These are phyloP conservation scores for Bombycilla garrulus DNA, from an alignment of 2,113 vertebrate genomes.

Conservation along the genomic window DNA sequence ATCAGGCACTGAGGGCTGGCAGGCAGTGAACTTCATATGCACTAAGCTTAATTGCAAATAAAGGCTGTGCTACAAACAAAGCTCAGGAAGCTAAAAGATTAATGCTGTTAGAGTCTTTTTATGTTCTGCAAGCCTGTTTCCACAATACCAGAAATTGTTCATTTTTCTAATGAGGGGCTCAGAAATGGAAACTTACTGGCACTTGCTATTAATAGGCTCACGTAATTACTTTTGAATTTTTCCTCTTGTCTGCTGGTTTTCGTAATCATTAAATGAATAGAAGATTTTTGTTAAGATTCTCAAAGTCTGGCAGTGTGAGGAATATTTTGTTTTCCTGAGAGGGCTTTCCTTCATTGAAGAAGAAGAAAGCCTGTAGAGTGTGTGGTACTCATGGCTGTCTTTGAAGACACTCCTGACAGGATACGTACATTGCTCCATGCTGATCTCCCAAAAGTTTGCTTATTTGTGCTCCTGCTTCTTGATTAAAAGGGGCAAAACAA, in stretches of 20 bases:
- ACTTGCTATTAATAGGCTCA: neutral
- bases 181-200: neutral
- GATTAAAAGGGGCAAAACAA: neutral
- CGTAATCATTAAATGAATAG: neutral
- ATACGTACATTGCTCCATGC: neutral
- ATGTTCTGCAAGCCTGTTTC: neutral
- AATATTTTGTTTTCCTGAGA: neutral
- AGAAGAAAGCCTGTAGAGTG: neutral
- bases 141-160: neutral
- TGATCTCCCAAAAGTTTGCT: neutral
- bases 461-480: neutral
- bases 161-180: neutral
- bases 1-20: neutral
- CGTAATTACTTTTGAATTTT: neutral
- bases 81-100: conserved; percentile 6
- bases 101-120: neutral
- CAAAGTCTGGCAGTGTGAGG: neutral
- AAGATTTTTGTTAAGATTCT: neutral
- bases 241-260: neutral
- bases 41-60: conserved; percentile 55
- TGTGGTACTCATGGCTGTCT: neutral
- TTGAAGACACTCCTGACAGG: neutral
- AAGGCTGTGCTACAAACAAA: neutral
- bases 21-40: conserved; percentile 2
- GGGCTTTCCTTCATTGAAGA: neutral